phyloP scores from a whole-genome alignment of 2,113 vertebrate genomes.

The Stictonetta naevosa region DNA sequence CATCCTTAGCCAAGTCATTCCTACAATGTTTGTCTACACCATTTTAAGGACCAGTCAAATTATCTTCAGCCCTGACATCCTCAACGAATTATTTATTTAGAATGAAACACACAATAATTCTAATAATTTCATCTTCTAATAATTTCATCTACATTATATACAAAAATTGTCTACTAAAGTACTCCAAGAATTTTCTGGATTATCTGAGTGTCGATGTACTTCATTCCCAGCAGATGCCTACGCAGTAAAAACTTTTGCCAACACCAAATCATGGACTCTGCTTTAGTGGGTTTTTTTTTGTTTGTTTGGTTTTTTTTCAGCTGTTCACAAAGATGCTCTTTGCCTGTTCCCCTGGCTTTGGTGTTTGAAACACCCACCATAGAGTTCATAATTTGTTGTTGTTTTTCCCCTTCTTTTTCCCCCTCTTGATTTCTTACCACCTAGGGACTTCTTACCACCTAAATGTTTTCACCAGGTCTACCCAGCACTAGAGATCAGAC shows the following conservation, averaged over 20 bases:
- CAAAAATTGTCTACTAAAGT: neutral
- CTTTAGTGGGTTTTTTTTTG: neutral
- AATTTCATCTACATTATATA: neutral
- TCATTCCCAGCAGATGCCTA: accelerated
- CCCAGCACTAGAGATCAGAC: neutral
- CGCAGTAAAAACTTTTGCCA: neutral
- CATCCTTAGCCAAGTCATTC: neutral
- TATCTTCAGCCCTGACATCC: neutral
- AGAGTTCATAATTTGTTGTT: neutral
- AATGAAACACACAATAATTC: too few species aligned
- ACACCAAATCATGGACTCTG: neutral
- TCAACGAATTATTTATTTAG: neutral
- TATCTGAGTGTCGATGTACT: neutral
- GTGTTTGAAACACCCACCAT: neutral
- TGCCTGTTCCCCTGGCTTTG: neutral
- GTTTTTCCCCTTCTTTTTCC: neutral
- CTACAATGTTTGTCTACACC: neutral
- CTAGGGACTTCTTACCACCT: neutral
- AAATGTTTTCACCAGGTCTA: neutral
- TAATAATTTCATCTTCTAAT: neutral
- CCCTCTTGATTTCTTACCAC: too few species aligned
- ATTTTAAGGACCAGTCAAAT: neutral
- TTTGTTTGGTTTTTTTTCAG: neutral
- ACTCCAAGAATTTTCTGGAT: neutral
- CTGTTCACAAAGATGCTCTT: neutral